phyloP scores from a whole-genome alignment of 2,113 vertebrate species.

The Notarius quadriscutis region DNA sequence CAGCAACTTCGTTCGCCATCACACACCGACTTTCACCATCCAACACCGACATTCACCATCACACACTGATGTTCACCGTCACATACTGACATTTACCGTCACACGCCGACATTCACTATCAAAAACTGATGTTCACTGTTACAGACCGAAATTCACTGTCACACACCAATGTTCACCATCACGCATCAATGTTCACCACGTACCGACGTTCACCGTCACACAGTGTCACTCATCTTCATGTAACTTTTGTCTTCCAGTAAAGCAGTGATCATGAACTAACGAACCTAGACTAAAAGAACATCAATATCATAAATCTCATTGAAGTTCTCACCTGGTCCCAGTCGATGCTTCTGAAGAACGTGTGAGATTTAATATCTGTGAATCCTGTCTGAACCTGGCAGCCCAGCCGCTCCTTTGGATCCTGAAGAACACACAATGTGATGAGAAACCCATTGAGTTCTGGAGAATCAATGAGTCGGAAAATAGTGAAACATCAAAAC shows the following conservation, averaged over 20 bases:
- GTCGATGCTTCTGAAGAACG: slow-evolving; percentile 98
- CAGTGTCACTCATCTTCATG: neutral
- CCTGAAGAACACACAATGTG: slow-evolving; percentile 71
- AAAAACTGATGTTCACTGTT: too few relatives aligned
- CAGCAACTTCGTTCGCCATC: too few relatives aligned
- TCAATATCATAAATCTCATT: neutral
- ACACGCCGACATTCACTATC: neutral
- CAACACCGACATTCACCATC: too few relatives aligned
- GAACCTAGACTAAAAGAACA: neutral
- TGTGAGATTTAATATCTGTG: slow-evolving; percentile 95
- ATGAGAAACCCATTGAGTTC: slow-evolving; percentile 16
- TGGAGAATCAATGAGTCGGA: neutral
- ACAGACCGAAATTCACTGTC: too few relatives aligned
- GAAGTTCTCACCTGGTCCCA: slow-evolving; percentile 90
- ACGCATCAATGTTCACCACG: neutral
- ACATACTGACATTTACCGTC: neutral
- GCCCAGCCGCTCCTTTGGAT: slow-evolving; percentile 96
- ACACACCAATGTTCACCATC: too few relatives aligned
- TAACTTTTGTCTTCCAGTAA: neutral
- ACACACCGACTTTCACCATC: too few relatives aligned
- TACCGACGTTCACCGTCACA: too few relatives aligned
- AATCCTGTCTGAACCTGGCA: slow-evolving; percentile 94
- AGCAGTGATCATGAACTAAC: neutral
- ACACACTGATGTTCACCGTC: too few relatives aligned
- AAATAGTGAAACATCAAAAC: neutral